A percentile compares a stretch with the other conserved stretches of the same genome.
phyloP scores from a whole-genome alignment of 2,797 vertebrate species.

The Melanotaenia boesemani region DNA sequence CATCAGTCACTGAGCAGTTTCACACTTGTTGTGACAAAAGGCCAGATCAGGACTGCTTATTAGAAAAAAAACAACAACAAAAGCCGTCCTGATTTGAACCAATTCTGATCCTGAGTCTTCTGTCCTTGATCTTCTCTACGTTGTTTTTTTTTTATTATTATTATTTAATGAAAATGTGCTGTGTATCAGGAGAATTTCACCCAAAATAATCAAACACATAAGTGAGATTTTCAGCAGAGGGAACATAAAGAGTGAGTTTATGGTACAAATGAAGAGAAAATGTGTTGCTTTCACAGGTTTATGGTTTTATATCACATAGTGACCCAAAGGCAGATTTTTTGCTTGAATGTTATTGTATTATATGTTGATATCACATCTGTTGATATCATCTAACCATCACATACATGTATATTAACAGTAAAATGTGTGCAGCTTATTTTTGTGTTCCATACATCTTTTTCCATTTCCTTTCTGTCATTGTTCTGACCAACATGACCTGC shows the following conservation, averaged over 20 bases:
- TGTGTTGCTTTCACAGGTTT: not conserved
- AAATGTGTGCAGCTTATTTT: not conserved
- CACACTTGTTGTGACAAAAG: slow-evolving; percentile 9
- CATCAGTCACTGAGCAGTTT: slow-evolving; percentile 8
- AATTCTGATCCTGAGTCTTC: not conserved
- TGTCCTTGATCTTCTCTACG: not conserved
- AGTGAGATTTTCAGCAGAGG: no score
- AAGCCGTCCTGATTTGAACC: no score
- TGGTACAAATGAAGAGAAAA: no score
- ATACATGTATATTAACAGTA: not conserved
- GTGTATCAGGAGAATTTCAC: not conserved
- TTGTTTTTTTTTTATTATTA: no score
- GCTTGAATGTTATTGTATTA: no score
- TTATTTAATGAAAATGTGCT: not conserved
- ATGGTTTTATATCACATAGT: not conserved
- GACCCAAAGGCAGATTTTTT: no score
- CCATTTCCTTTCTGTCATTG: not conserved
- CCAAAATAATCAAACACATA: not conserved
- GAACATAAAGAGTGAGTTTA: no score
- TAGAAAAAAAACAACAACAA: no score
- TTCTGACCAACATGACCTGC: not conserved
- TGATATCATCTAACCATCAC: not conserved
- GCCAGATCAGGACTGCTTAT: slow-evolving; percentile 16
- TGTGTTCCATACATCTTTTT: not conserved
- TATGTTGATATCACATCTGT: no score